Percentiles rank a stretch among this genome's conserved stretches.
Conservation (phyloP, 2,113 vertebrate genomes). For the Probosciger aterrimus region DNA sequence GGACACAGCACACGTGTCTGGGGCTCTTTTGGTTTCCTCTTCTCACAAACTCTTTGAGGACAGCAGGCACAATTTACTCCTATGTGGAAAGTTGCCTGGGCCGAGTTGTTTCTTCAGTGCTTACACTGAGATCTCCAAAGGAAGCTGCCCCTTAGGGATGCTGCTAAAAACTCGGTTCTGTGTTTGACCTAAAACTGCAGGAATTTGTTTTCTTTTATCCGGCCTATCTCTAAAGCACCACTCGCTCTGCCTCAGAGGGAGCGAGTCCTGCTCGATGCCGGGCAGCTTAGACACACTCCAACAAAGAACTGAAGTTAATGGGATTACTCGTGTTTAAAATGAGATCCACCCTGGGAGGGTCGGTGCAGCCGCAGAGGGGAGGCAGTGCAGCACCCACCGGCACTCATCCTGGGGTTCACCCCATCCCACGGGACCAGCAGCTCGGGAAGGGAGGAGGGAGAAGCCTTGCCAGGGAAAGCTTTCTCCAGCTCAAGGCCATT, state of each 20-base stretch:
- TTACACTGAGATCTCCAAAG: neutral
- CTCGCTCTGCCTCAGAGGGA: neutral
- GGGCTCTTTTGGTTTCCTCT: neutral
- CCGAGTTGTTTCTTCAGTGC: neutral
- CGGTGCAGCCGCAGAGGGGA: neutral
- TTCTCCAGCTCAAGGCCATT: neutral
- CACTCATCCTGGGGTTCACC: neutral
- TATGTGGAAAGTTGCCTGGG: neutral
- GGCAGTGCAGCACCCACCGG: neutral
- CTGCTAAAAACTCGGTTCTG: neutral
- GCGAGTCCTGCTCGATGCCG: neutral
- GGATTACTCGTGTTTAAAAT: conserved; percentile 15
- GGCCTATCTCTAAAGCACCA: neutral
- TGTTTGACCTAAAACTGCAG: neutral
- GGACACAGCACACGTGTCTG: neutral
- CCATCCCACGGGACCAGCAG: neutral
- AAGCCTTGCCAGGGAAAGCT: neutral
- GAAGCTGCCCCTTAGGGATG: neutral
- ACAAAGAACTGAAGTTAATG: conserved; percentile 11
- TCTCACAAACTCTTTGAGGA: neutral
- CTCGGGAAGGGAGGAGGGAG: neutral
- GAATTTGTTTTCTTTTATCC: neutral
- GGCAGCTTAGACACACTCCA: conserved; percentile 10
- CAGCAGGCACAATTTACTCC: neutral
- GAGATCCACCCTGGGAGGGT: neutral